A percentile compares a stretch with the other conserved stretches of the same genome.
phyloP scores from a whole-genome alignment of 1,140 invertebrate genomes.

The Zaprionus gabonicus region DNA sequence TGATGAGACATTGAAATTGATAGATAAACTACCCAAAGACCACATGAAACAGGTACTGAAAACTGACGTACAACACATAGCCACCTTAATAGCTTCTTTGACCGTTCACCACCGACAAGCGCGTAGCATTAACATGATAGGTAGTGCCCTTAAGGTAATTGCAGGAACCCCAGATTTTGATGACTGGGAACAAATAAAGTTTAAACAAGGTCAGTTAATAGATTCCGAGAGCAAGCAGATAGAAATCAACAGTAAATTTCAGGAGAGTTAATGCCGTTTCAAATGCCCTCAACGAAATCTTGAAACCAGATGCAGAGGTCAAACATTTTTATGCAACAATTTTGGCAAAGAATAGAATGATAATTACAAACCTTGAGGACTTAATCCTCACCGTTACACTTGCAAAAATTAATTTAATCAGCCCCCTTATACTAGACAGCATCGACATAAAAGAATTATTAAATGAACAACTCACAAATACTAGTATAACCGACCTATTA shows the following conservation, averaged over 20 bases:
- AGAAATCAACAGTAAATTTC: conserved; percentile 23
- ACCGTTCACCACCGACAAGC: conserved; percentile 20
- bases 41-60: conserved; percentile 11
- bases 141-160: conserved; percentile 15
- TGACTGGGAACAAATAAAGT: conserved; percentile 33
- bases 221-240: conserved; percentile 29
- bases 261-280: conserved; percentile 9
- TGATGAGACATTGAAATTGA: not conserved
- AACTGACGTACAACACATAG: conserved; percentile 10
- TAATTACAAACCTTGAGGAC: conserved; percentile 21
- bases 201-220: conserved; percentile 15
- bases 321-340: conserved; percentile 18
- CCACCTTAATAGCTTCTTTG: conserved; percentile 8
- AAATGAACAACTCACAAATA: conserved; percentile 34
- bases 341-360: conserved; percentile 19
- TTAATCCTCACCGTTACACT: conserved; percentile 24
- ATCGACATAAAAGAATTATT: conserved; percentile 16
- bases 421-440: conserved; percentile 17
- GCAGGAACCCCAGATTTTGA: conserved; percentile 25
- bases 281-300: conserved; percentile 13
- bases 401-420: conserved; percentile 29
- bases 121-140: conserved; percentile 28
- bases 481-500: conserved; percentile 20
- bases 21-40: conserved; percentile 14
- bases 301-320: conserved; percentile 17